Base-by-base conservation (phyloP, 2,888 invertebrate species). In the Neelides folsomi region DNA sequence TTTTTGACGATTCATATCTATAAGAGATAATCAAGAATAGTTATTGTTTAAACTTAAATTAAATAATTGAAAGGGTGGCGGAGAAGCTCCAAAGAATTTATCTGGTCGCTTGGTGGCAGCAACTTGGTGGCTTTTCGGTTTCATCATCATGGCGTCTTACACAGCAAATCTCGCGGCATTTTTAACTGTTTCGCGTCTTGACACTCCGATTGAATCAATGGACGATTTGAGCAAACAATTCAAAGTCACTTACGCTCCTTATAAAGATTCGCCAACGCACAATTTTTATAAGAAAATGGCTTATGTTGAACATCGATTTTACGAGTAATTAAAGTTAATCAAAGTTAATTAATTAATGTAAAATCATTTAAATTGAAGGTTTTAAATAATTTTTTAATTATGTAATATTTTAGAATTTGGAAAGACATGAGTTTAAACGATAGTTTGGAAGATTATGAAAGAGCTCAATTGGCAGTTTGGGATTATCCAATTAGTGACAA, bases 41-140 rank as follows among this genome's bases (percentile, higher is more conserved):
- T 34, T 49, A 37, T 13, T 16, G 10, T 20, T 40, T 38, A 27
- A 16, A 34, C 39, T 12, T 18, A 20, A 10, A 2, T 16, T 37
- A 19, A 15, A n/a, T 39, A 54, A 42, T 53, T 54, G 47, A 62
- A 81, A 86, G 71, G 92, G 92, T 0, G 92, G 93, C 0, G 93
- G 92, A 0, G 93, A 93, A 70, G 92, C 92, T 0, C 93, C 93
- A 0, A 90, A 92, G 70, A 94, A 94, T 70, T 75, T 95, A 1
- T 93, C 93, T 0, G 94, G 94, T 0, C 78, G 94, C 46, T 73
- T 97, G 12, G 83, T 97, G 0, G 95, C 95, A 0, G 95, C 94
- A 1, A 94, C 94, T 0, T 94, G 94, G 95, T 97, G 95, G 97
- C 74, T 97, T 16, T 95, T 97, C 71, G 94, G 94, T 0, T 97